Conservation (phyloP, 2,113 vertebrate genomes). For the Albula glossodonta region DNA sequence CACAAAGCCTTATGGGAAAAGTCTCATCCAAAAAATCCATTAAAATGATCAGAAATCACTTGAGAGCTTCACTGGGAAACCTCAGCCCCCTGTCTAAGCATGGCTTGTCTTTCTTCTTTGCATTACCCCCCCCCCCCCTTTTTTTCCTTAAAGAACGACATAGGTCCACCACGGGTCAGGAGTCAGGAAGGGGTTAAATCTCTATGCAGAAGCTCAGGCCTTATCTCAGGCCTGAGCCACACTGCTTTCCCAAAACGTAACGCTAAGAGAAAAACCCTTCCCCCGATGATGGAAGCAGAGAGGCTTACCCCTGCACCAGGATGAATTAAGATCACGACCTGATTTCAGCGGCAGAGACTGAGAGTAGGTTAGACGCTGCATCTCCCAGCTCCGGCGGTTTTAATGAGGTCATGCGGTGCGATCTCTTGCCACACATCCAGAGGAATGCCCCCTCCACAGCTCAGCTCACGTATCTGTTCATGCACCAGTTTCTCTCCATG, state of each 20-base stretch:
- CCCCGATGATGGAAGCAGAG: not conserved
- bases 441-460: conserved; percentile 38
- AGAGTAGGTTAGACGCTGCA: not conserved
- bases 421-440: conserved; percentile 45
- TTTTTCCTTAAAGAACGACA: not conserved
- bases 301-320: not conserved
- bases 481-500: conserved; percentile 57
- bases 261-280: conserved; percentile 27
- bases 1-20: not conserved
- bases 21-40: not conserved
- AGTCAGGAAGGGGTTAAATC: not conserved
- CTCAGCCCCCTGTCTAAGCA: not conserved
- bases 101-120: too few relatives aligned
- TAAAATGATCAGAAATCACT: not conserved
- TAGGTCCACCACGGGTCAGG: not conserved
- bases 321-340: not conserved
- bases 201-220: not conserved
- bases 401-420: conserved; percentile 64
- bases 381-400: conserved; percentile 18
- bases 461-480: conserved; percentile 65
- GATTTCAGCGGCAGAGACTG: not conserved
- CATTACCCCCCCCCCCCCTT: not conserved
- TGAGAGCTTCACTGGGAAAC: not conserved
- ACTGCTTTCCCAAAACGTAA: conserved; percentile 24
- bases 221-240: not conserved